A percentile compares a stretch with the other conserved stretches of the same genome.
Evolutionary conservation across 2,888 invertebrate species (phyloP).

Genomic region (Megalurothrips usitatus): DNA sequence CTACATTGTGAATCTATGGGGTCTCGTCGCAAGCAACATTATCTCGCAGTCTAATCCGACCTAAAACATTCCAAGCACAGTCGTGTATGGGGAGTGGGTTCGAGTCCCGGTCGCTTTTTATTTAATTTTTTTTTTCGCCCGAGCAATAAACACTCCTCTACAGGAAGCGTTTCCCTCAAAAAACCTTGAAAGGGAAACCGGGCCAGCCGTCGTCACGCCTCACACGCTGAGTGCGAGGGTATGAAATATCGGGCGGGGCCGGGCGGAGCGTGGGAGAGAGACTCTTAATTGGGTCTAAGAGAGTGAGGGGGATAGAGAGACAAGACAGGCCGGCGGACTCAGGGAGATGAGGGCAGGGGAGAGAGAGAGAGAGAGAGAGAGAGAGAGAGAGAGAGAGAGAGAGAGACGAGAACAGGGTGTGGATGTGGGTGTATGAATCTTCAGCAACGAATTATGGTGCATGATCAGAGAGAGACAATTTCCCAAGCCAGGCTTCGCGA

Average conservation of each 20-base stretch:
- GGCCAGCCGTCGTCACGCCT: background rate
- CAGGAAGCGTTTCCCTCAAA: no score
- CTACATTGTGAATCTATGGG: no score
- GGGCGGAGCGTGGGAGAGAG: background rate
- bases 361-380: constrained; percentile 1
- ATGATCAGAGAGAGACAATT: background rate
- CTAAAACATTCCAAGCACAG: no score
- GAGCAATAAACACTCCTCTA: no score
- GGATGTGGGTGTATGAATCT: no score
- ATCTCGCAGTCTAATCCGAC: no score
- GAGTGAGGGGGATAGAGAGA: background rate
- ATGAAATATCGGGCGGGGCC: background rate
- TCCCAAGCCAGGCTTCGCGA: background rate
- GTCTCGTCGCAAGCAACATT: no score
- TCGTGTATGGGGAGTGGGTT: no score
- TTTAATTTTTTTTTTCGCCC: no score
- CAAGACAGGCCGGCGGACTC: background rate
- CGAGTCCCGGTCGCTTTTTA: no score
- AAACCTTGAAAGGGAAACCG: background rate
- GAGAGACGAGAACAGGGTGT: background rate
- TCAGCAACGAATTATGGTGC: no score
- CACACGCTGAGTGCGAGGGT: background rate
- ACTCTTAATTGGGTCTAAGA: background rate
- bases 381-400: constrained; percentile 9
- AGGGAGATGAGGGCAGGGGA: background rate